Conservation (phyloP, 1,140 invertebrate species). For the Tetranychus cinnabarinus region DNA sequence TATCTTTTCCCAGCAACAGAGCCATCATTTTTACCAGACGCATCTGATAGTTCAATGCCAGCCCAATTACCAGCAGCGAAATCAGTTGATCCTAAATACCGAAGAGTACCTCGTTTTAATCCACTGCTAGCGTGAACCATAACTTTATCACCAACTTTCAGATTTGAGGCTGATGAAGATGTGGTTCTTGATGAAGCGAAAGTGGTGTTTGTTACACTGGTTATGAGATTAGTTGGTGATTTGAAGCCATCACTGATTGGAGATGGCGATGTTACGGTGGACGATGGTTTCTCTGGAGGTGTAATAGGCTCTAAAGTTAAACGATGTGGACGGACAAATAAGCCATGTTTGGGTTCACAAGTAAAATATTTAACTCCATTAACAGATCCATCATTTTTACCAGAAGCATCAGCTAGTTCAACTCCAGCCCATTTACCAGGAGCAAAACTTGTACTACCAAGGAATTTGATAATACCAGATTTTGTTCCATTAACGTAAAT, state of each 20-base stretch:
- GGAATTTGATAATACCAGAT: slow-evolving; percentile 58
- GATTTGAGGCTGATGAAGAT: slow-evolving; percentile 19
- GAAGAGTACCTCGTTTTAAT: slow-evolving; percentile 61
- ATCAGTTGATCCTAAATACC: slow-evolving; percentile 57
- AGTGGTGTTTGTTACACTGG: not conserved
- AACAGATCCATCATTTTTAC: slow-evolving; percentile 72
- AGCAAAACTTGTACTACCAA: slow-evolving; percentile 58
- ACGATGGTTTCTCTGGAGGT: slow-evolving; percentile 20
- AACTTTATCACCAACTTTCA: slow-evolving; percentile 66
- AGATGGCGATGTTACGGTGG: not conserved
- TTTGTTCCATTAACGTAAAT: slow-evolving; percentile 85
- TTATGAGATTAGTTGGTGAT: not conserved
- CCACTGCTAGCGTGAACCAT: slow-evolving; percentile 63
- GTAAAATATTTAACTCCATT: slow-evolving; percentile 70
- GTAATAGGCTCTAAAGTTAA: slow-evolving; percentile 56
- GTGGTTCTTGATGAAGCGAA: not conserved
- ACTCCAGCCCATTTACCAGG: slow-evolving; percentile 68
- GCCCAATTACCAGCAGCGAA: slow-evolving; percentile 82
- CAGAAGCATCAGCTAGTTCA: slow-evolving; percentile 67
- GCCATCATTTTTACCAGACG: slow-evolving; percentile 76
- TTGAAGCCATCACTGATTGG: not conserved
- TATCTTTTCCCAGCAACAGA: slow-evolving; percentile 68
- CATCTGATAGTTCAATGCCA: slow-evolving; percentile 78
- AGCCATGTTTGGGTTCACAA: slow-evolving; percentile 61
- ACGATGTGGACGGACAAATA: slow-evolving; percentile 44